phyloP scores from a whole-genome alignment of 2,113 vertebrate species.

The Salminus brasiliensis region DNA sequence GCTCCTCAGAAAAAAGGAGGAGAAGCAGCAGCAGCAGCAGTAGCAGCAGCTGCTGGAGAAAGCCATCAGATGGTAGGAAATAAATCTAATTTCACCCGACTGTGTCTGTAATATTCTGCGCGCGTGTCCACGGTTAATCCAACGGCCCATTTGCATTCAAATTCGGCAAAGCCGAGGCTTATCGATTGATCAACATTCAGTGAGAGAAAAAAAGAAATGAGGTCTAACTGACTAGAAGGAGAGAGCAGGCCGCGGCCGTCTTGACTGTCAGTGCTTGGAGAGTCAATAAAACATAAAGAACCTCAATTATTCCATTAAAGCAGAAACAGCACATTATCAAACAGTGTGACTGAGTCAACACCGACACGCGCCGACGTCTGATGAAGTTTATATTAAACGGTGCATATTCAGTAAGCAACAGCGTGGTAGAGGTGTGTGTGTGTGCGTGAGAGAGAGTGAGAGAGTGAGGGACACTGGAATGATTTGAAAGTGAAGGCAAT shows the following conservation, averaged over 20 bases:
- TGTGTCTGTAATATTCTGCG: constrained; percentile 63
- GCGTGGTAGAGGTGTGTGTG: constrained; percentile 39
- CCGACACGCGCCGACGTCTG: constrained; percentile 45
- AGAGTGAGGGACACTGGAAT: background rate
- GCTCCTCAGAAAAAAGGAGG: constrained; percentile 66
- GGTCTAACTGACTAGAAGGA: constrained; percentile 20
- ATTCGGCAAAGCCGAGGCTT: constrained; percentile 66
- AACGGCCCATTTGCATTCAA: constrained; percentile 77
- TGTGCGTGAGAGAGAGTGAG: constrained; percentile 31
- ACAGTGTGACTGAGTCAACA: constrained; percentile 69
- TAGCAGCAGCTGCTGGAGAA: constrained; percentile 40
- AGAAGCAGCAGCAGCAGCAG: constrained; percentile 14
- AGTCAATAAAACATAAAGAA: constrained; percentile 65
- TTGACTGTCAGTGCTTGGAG: constrained; percentile 5
- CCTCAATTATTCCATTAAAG: constrained; percentile 76
- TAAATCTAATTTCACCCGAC: constrained; percentile 69
- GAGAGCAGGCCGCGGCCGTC: background rate
- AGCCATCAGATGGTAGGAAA: constrained; percentile 63
- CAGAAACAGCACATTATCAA: constrained; percentile 55
- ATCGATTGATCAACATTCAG: constrained; percentile 62
- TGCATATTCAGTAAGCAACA: constrained; percentile 66
- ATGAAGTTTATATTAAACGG: constrained; percentile 63
- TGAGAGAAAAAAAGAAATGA: constrained; percentile 48
- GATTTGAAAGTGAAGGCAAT: background rate
- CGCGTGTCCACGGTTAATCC: constrained; percentile 66